Evolutionary conservation across 2,113 vertebrate genomes (phyloP).

Genomic region (Pseudolaguvia tuberculata): DNA sequence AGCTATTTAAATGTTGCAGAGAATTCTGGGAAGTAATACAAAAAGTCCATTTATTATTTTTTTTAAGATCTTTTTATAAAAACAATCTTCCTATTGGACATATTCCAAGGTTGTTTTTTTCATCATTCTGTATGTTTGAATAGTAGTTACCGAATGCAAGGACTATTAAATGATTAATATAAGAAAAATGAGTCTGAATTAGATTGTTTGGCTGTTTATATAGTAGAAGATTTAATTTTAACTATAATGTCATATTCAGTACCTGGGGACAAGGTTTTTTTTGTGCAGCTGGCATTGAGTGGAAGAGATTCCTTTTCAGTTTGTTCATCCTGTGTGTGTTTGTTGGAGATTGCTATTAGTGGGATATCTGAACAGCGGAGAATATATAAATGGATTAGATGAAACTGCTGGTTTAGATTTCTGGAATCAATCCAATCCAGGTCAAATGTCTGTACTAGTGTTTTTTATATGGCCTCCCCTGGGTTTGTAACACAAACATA

Average conservation of each 20-base stretch:
- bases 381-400: background rate
- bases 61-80: background rate
- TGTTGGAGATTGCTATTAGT: background rate
- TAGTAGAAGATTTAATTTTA: background rate
- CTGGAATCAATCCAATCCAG: background rate
- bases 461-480: no score
- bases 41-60: background rate
- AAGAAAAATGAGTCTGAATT: background rate
- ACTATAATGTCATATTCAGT: background rate
- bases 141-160: background rate
- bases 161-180: background rate
- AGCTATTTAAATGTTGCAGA: background rate
- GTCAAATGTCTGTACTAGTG: no score
- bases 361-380: background rate
- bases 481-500: no score
- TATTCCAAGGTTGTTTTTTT: constrained; percentile 3
- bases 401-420: background rate
- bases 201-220: background rate
- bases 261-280: background rate
- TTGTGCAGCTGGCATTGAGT: background rate
- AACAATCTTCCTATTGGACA: background rate
- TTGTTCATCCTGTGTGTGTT: background rate
- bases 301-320: background rate
- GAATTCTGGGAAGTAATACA: constrained; percentile 6
- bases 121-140: no score